These are phyloP conservation scores for Sminthopsis crassicaudata DNA, from an alignment of 2,113 vertebrate species.

Conservation along the genomic window DNA sequence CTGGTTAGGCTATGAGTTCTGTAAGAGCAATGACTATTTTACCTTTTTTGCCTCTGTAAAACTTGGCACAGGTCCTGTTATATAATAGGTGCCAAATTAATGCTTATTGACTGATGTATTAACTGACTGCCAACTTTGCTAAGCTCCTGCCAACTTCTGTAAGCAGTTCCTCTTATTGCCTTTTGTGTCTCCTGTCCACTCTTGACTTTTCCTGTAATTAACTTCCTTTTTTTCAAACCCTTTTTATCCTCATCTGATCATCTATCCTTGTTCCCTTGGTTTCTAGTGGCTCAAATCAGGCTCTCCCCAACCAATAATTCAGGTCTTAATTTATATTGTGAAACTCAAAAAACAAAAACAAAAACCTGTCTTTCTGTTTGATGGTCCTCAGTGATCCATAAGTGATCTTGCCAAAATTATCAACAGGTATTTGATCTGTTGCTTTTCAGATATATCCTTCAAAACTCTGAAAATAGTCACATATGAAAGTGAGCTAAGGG, in stretches of 20 bases:
- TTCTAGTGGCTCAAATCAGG: not conserved
- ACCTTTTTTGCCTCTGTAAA: not conserved
- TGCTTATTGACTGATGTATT: not conserved
- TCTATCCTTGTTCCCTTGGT: not conserved
- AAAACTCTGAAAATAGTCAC: not conserved
- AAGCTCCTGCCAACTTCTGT: not conserved
- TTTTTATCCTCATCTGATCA: not conserved
- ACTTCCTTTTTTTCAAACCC: not conserved
- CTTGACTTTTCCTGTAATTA: not conserved
- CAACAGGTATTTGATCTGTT: not conserved
- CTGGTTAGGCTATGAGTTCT: not conserved
- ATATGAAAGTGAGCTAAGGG: not conserved
- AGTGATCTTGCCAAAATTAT: not conserved
- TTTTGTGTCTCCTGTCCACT: not conserved
- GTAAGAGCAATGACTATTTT: not conserved
- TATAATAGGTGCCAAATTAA: not conserved
- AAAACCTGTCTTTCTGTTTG: not conserved
- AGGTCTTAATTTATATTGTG: not conserved
- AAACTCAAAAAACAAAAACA: not conserved
- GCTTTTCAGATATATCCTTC: not conserved
- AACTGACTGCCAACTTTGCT: not conserved
- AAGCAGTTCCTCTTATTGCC: not conserved
- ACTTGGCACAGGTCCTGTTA: not conserved
- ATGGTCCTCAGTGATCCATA: not conserved
- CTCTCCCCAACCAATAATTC: not conserved